phyloP scores from a whole-genome alignment of 2,888 invertebrate genomes.

The Cheilosia grossa region DNA sequence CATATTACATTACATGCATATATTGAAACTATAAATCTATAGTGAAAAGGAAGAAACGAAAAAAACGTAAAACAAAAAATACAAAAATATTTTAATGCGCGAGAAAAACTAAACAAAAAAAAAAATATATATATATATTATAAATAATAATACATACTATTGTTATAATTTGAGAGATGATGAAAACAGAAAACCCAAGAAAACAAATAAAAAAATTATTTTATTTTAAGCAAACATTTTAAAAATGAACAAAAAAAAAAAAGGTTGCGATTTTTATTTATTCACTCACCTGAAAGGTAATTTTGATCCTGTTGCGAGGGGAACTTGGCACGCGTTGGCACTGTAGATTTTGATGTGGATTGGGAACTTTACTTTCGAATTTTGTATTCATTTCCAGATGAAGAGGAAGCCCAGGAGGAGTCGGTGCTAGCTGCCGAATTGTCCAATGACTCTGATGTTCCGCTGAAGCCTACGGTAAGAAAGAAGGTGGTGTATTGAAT shows the following conservation, averaged over 20 bases:
- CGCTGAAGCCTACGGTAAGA: conserved; percentile 82
- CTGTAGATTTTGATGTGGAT: neutral
- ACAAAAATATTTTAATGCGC: conserved; percentile 59
- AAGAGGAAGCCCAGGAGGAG: conserved; percentile 81
- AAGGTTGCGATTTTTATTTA: conserved; percentile 69
- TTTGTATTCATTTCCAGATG: conserved; percentile 77
- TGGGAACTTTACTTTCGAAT: conserved; percentile 4
- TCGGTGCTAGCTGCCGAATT: conserved; percentile 81
- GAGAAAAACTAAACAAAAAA: conserved; percentile 63
- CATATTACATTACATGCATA: conserved; percentile 73
- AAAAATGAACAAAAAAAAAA: conserved; percentile 77
- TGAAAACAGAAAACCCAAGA: conserved; percentile 55
- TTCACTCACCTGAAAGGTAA: neutral
- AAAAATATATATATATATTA: conserved; percentile 29
- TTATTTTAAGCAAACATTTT: conserved; percentile 79
- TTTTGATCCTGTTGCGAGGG: no score
- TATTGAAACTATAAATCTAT: conserved; percentile 59
- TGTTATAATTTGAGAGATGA: conserved; percentile 73
- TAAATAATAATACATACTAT: conserved; percentile 73
- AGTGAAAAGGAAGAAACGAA: conserved; percentile 57
- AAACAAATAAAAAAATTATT: conserved; percentile 67
- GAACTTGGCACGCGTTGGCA: conserved; percentile 18
- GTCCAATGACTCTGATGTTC: conserved; percentile 83
- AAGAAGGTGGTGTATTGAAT: conserved; percentile 70
- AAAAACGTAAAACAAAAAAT: conserved; percentile 22